These are phyloP conservation scores for Melanocharis versteri DNA, from an alignment of 2,113 vertebrate genomes.

Conservation along the genomic window DNA sequence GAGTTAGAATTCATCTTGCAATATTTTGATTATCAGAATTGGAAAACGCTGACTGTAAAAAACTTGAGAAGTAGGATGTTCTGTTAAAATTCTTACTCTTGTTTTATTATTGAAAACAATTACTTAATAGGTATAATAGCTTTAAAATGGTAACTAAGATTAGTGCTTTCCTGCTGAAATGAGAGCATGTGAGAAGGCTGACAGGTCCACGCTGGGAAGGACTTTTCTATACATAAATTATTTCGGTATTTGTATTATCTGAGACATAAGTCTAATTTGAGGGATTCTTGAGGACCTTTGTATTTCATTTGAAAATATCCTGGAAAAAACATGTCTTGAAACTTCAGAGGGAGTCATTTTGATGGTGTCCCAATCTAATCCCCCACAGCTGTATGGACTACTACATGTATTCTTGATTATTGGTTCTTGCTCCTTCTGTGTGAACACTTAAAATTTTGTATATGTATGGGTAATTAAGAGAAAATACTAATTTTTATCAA, in stretches of 20 bases:
- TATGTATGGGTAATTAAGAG: slow-evolving; percentile 27
- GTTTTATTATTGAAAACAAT: background rate
- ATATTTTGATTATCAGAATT: background rate
- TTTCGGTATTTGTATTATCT: background rate
- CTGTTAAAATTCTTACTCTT: background rate
- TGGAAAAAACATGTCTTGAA: background rate
- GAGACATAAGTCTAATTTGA: background rate
- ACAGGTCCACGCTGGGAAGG: background rate
- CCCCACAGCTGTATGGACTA: background rate
- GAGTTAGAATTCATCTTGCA: slow-evolving; percentile 1
- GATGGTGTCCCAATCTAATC: background rate
- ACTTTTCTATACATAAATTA: background rate
- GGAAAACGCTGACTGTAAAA: background rate
- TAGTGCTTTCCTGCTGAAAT: background rate
- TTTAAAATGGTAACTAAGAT: slow-evolving; percentile 1
- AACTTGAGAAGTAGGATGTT: background rate
- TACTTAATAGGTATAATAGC: background rate
- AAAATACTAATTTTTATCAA: background rate
- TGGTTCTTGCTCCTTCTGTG: slow-evolving; percentile 13
- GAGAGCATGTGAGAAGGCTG: background rate
- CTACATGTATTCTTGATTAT: background rate
- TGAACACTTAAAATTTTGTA: slow-evolving; percentile 32
- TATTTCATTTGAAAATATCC: background rate
- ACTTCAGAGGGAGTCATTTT: background rate
- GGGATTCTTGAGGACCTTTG: background rate